Evolutionary conservation across 2,113 vertebrate species (phyloP).

Genomic region (Columba livia): DNA sequence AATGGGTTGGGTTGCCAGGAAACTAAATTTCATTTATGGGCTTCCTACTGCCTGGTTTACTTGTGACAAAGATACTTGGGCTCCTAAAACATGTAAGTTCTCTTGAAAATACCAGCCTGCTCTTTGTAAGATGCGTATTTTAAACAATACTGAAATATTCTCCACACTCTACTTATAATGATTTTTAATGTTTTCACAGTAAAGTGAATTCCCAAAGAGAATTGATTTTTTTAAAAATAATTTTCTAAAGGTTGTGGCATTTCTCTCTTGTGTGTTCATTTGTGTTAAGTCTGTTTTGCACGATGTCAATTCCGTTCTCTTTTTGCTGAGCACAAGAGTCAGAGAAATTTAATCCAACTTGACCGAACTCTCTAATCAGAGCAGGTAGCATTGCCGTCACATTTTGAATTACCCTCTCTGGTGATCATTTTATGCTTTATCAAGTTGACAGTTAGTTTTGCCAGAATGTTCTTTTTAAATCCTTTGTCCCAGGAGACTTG

Average conservation of each 20-base stretch:
- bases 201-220: not conserved
- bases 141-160: not conserved
- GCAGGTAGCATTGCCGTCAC: not conserved
- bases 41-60: constrained; percentile 13
- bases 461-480: constrained; percentile 52
- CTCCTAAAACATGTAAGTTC: not conserved
- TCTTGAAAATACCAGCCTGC: not conserved
- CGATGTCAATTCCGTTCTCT: not conserved
- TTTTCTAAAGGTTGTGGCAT: not conserved
- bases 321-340: not conserved
- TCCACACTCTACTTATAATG: not conserved
- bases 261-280: not conserved
- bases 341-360: not conserved
- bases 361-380: constrained; percentile 37
- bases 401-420: constrained; percentile 36
- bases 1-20: constrained; percentile 44
- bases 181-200: not conserved
- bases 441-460: constrained; percentile 46
- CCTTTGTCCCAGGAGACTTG: constrained; percentile 38
- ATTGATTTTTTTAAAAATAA: not conserved
- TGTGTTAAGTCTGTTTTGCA: not conserved
- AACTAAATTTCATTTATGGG: constrained; percentile 58
- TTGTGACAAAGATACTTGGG: constrained; percentile 10
- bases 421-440: constrained; percentile 41
- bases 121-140: not conserved